A percentile compares a stretch with the other conserved stretches of the same genome.
Conservation (phyloP, 2,113 vertebrate species). For the Grammomys surdaster region DNA sequence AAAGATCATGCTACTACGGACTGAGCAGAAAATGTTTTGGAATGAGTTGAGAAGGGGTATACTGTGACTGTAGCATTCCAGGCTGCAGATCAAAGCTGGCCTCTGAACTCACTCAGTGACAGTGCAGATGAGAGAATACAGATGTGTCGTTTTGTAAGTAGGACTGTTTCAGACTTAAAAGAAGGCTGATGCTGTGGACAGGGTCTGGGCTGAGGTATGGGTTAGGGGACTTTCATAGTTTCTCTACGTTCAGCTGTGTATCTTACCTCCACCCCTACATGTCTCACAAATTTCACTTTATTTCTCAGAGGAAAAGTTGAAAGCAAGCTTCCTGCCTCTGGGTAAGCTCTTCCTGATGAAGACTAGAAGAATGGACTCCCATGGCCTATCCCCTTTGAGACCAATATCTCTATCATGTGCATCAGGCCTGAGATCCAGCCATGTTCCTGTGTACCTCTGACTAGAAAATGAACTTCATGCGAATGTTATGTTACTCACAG, state of each 20-base stretch:
- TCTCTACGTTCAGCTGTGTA: not conserved
- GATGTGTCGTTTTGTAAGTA: not conserved
- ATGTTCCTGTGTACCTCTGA: not conserved
- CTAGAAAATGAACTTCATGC: not conserved
- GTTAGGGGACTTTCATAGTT: too few species aligned
- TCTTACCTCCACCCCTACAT: not conserved
- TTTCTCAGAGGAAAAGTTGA: not conserved
- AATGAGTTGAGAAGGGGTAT: not conserved
- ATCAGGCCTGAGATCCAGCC: not conserved
- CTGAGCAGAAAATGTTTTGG: not conserved
- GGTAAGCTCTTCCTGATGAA: not conserved
- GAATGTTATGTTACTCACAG: not conserved
- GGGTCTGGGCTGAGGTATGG: not conserved
- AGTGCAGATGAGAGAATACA: not conserved
- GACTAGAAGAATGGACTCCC: not conserved
- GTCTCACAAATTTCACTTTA: not conserved
- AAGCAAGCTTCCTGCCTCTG: not conserved
- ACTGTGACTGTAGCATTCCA: not conserved
- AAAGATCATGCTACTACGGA: not conserved
- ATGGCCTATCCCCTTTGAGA: not conserved
- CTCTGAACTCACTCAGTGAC: not conserved
- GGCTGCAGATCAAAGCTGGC: not conserved
- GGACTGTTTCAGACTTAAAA: not conserved
- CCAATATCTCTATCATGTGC: not conserved
- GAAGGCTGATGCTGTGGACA: not conserved